Evolutionary conservation across 1,140 invertebrate genomes (phyloP).

Genomic region (Bombus sylvicola): DNA sequence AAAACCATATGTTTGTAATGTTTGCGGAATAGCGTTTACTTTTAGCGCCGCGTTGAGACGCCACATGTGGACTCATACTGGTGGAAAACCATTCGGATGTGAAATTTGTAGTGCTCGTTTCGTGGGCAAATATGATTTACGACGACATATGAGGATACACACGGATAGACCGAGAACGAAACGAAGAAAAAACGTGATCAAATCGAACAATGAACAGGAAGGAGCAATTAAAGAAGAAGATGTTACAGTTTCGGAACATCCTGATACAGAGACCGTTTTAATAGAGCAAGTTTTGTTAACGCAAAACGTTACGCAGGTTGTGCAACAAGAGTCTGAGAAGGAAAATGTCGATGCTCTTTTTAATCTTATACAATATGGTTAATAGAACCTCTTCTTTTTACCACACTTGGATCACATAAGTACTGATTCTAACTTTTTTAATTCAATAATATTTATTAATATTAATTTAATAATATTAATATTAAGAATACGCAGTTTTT

Average conservation of each 20-base stretch:
- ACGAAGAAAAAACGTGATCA: conserved; percentile 46
- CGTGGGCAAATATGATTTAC: conserved; percentile 79
- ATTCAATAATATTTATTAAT: background rate
- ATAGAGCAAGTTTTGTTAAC: conserved; percentile 74
- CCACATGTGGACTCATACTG: conserved; percentile 80
- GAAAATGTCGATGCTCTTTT: conserved; percentile 79
- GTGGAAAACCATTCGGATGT: conserved; percentile 82
- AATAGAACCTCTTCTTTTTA: conserved; percentile 15
- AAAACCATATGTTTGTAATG: conserved; percentile 82
- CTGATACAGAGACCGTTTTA: conserved; percentile 68
- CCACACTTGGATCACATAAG: background rate
- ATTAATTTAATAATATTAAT: background rate
- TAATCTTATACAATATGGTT: conserved; percentile 76
- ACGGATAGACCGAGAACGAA: conserved; percentile 65
- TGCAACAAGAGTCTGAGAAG: conserved; percentile 76
- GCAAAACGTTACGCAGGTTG: conserved; percentile 72
- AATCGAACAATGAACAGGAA: conserved; percentile 46
- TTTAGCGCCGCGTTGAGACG: conserved; percentile 78
- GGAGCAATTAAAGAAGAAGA: conserved; percentile 29
- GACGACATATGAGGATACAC: conserved; percentile 79
- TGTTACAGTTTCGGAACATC: conserved; percentile 44
- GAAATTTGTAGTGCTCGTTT: conserved; percentile 79
- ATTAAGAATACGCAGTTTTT: background rate
- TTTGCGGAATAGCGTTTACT: conserved; percentile 81
- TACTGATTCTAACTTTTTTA: background rate